Conservation (phyloP, 2,113 vertebrate genomes). For the Poecilia latipinna region DNA sequence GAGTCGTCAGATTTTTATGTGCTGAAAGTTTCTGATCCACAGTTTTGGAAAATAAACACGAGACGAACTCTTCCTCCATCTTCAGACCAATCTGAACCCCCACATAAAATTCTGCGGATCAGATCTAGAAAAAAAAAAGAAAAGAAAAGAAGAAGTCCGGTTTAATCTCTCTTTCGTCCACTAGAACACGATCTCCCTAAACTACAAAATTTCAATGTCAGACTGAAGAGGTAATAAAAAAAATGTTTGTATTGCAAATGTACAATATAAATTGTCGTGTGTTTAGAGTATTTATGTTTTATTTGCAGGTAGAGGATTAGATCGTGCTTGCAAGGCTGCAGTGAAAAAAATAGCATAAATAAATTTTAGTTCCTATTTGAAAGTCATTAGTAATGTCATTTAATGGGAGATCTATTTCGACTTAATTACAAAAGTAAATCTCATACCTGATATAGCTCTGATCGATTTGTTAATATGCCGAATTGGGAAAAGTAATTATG, state of each 20-base stretch:
- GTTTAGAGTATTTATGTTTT: neutral
- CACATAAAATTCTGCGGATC: slow-evolving; percentile 89
- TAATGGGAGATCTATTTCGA: slow-evolving; percentile 3
- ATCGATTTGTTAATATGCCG: slow-evolving; percentile 3
- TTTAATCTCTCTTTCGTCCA: slow-evolving; percentile 80
- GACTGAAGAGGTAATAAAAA: slow-evolving; percentile 26
- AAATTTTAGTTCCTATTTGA: neutral
- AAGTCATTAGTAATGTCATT: slow-evolving; percentile 5
- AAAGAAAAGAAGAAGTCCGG: slow-evolving; percentile 76
- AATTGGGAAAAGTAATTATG: neutral
- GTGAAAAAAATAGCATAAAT: neutral
- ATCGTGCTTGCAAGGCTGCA: no score
- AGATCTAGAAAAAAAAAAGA: slow-evolving; percentile 79
- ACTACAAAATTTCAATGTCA: slow-evolving; percentile 81
- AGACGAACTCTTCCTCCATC: slow-evolving; percentile 92
- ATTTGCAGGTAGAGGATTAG: no score
- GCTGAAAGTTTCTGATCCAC: slow-evolving; percentile 91
- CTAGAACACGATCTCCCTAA: slow-evolving; percentile 85
- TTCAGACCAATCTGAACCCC: slow-evolving; percentile 94
- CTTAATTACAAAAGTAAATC: slow-evolving; percentile 1
- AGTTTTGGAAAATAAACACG: neutral
- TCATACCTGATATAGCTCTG: slow-evolving; percentile 6
- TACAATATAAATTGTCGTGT: slow-evolving; percentile 5
- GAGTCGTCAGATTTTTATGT: slow-evolving; percentile 72
- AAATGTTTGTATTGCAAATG: slow-evolving; percentile 1